Percentiles rank a stretch among this genome's conserved stretches.
These are phyloP conservation scores for Charadrius vociferus DNA, from an alignment of 2,113 vertebrate species.

Conservation along the genomic window DNA sequence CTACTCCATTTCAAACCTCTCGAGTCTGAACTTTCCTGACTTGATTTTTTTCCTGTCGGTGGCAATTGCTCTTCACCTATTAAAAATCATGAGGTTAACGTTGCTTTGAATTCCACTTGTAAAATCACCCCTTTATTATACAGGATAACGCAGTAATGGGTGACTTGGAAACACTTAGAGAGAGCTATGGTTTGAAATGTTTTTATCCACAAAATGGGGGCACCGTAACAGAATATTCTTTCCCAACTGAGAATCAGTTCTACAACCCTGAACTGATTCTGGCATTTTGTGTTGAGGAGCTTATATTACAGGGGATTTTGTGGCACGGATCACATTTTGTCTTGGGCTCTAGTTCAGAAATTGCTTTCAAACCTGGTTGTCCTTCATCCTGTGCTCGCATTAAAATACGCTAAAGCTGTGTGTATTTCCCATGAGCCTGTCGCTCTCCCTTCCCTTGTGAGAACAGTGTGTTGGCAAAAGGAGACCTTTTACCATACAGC, in stretches of 20 bases:
- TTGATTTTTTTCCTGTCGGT: neutral
- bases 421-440: neutral
- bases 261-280: neutral
- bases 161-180: neutral
- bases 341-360: neutral
- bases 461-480: neutral
- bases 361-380: neutral
- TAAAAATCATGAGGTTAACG: accelerated
- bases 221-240: neutral
- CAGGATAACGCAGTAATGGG: neutral
- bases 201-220: neutral
- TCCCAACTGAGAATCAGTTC: accelerated
- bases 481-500: neutral
- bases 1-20: accelerated
- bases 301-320: neutral
- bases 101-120: neutral
- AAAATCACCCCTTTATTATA: neutral
- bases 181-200: neutral
- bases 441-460: accelerated
- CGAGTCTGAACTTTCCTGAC: neutral
- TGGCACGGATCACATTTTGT: accelerated
- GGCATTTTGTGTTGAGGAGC: neutral
- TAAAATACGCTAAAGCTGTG: neutral
- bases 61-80: neutral
- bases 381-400: neutral